Percentiles rank a stretch among this genome's conserved stretches.
These are phyloP conservation scores for Tamandua tetradactyla DNA, from an alignment of 2,797 vertebrate species.

Conservation along the genomic window DNA sequence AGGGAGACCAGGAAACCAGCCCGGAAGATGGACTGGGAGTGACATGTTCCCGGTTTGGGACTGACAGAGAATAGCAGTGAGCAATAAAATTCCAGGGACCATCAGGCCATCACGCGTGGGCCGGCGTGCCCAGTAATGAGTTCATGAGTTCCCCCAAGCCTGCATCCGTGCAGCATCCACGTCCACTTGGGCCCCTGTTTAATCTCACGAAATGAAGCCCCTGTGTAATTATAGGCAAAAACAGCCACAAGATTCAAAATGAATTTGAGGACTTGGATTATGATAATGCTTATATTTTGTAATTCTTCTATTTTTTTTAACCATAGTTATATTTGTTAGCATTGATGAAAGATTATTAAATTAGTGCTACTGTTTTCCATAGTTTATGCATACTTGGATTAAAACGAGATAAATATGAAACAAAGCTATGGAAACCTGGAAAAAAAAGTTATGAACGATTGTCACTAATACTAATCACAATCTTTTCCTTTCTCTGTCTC, in stretches of 20 bases:
- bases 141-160: rapidly evolving
- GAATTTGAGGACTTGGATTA: not conserved
- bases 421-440: not conserved
- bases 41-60: not conserved
- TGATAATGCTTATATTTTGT: no score
- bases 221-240: not conserved
- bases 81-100: not conserved
- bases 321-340: no score
- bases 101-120: not conserved
- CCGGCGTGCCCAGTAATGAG: not conserved
- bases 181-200: not conserved
- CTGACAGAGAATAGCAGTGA: not conserved
- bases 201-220: not conserved
- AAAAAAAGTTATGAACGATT: not conserved
- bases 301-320: no score
- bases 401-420: not conserved
- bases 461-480: not conserved
- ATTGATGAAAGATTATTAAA: no score
- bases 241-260: constrained; percentile 4
- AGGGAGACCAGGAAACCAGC: not conserved
- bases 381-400: no score
- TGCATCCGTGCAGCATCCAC: not conserved
- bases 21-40: not conserved
- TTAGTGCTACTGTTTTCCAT: no score
- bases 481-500: not conserved